Evolutionary conservation across 2,113 vertebrate genomes (phyloP).

Genomic region (Hydrochoerus hydrochaeris): DNA sequence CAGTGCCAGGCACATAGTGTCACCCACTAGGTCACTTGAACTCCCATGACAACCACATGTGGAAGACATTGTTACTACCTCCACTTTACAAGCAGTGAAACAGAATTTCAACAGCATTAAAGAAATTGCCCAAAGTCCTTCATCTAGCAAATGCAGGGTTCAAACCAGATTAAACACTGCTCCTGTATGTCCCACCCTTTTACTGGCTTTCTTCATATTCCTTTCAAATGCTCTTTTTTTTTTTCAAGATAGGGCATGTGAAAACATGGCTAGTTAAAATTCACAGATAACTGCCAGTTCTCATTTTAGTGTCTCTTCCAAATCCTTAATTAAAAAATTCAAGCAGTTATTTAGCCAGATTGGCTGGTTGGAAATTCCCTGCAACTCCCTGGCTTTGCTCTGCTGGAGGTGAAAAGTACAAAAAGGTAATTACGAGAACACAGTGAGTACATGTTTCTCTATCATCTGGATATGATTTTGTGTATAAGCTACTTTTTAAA

Average conservation of each 20-base stretch:
- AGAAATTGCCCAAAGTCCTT: background rate
- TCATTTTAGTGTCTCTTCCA: slow-evolving; percentile 32
- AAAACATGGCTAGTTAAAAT: slow-evolving; percentile 33
- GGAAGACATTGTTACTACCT: background rate
- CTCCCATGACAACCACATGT: too few species aligned
- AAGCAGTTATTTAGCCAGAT: background rate
- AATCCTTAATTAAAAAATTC: slow-evolving; percentile 64
- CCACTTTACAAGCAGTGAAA: background rate
- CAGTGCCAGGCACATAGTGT: background rate
- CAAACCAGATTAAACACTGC: background rate
- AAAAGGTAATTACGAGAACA: background rate
- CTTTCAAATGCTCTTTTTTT: background rate
- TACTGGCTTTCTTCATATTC: background rate
- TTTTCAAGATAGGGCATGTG: background rate
- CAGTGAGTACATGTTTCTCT: background rate
- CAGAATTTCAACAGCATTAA: background rate
- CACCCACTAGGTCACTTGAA: background rate
- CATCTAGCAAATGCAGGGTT: background rate
- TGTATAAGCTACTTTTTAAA: background rate
- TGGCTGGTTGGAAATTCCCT: background rate
- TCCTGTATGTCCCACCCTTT: background rate
- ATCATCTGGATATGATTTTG: background rate
- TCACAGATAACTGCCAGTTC: slow-evolving; percentile 54
- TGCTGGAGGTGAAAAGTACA: background rate
- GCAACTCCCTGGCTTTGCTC: background rate